These are phyloP conservation scores for Megalops atlanticus DNA, from an alignment of 2,113 vertebrate species.

Conservation along the genomic window DNA sequence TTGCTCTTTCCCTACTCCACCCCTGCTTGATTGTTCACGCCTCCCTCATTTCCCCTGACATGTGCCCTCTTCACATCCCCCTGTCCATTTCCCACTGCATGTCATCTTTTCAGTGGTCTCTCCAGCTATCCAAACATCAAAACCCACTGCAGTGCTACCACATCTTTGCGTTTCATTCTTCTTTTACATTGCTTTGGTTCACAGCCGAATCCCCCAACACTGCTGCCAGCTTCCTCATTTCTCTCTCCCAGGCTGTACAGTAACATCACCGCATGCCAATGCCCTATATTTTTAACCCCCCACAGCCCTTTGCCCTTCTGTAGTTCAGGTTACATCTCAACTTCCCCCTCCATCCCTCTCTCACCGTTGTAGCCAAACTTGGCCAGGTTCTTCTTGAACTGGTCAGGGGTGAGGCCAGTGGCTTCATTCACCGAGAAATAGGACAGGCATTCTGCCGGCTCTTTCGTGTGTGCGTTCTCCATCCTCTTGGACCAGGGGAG, in stretches of 20 bases:
- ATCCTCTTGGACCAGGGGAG: slow-evolving; percentile 72
- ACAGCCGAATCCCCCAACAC: neutral
- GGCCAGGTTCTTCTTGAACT: slow-evolving; percentile 81
- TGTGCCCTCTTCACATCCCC: neutral
- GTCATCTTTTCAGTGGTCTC: neutral
- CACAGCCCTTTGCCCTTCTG: neutral
- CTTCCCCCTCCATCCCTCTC: slow-evolving; percentile 40
- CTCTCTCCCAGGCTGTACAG: neutral
- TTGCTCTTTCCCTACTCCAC: neutral
- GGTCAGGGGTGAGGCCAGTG: slow-evolving; percentile 79
- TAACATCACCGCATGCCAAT: too few relatives aligned
- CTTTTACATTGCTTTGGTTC: neutral
- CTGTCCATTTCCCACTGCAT: neutral
- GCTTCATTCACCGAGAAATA: slow-evolving; percentile 83
- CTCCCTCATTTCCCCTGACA: neutral
- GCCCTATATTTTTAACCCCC: neutral
- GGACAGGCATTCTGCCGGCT: slow-evolving; percentile 74
- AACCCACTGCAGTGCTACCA: neutral
- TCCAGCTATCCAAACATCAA: neutral
- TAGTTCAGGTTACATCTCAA: neutral
- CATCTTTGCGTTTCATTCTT: neutral
- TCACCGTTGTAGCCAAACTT: slow-evolving; percentile 89
- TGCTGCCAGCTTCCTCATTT: neutral
- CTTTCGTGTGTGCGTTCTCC: slow-evolving; percentile 84
- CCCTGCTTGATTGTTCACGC: neutral